These are phyloP conservation scores for Abramis brama DNA, from an alignment of 2,113 vertebrate species.

Conservation along the genomic window DNA sequence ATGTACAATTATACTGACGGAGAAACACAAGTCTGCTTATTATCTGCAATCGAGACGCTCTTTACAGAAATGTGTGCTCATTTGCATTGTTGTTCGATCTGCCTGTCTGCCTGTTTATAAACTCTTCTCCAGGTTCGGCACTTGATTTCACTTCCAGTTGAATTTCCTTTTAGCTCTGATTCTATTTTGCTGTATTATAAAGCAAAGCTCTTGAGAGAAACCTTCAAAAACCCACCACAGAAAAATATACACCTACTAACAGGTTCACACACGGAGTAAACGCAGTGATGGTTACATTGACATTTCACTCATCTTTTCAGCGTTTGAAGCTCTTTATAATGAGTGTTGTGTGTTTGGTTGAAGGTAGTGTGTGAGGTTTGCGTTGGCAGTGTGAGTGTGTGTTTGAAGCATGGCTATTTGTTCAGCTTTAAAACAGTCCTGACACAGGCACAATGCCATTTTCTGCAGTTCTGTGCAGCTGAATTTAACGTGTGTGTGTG, in stretches of 20 bases:
- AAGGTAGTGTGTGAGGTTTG: background rate
- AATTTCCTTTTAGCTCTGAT: background rate
- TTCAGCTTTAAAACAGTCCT: conserved; percentile 68
- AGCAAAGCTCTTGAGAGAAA: background rate
- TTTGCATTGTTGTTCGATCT: conserved; percentile 7
- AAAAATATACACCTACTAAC: background rate
- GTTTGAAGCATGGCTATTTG: conserved; percentile 61
- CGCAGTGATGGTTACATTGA: background rate
- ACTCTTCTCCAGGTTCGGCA: background rate
- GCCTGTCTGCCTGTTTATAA: background rate
- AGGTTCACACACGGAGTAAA: background rate
- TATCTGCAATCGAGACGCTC: conserved; percentile 46
- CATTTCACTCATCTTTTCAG: background rate
- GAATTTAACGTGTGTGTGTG: conserved; percentile 57
- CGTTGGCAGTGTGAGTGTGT: conserved; percentile 26
- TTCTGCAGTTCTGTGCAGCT: conserved; percentile 45
- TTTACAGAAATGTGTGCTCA: conserved; percentile 46
- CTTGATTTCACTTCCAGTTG: conserved; percentile 17
- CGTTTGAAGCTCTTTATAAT: conserved; percentile 33
- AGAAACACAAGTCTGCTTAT: conserved; percentile 69
- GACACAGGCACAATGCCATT: conserved; percentile 64
- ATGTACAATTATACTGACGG: conserved; percentile 72
- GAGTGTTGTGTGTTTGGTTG: conserved; percentile 47
- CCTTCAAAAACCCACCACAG: background rate
- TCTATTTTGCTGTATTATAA: conserved; percentile 10